A percentile compares a stretch with the other conserved stretches of the same genome.
phyloP scores from a whole-genome alignment of 2,888 invertebrate species.

The Parthenolecanium corni region DNA sequence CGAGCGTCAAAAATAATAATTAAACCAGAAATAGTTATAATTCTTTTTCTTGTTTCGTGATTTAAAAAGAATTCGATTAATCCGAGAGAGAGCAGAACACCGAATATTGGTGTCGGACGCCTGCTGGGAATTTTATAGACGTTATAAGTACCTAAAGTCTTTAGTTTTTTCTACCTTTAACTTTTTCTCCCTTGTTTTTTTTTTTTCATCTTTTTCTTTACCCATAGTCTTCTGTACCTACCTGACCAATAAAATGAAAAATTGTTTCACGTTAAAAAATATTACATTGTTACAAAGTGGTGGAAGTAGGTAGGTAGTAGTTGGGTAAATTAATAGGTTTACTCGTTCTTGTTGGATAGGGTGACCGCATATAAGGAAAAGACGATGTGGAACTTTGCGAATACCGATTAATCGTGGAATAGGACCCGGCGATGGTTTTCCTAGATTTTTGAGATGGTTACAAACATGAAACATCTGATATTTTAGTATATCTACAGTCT shows the following conservation, averaged over 20 bases:
- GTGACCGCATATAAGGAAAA: no score
- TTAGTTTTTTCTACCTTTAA: no score
- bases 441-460: background rate
- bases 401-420: background rate
- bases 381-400: background rate
- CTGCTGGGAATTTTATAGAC: constrained; percentile 20
- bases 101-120: constrained; percentile 6
- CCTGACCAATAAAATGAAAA: constrained; percentile 13
- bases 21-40: no score
- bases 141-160: no score
- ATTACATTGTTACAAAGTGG: constrained; percentile 11
- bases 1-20: no score
- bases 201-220: no score
- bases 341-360: no score
- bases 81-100: background rate
- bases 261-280: constrained; percentile 12
- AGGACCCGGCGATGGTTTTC: no score
- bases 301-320: background rate
- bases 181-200: background rate
- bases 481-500: background rate
- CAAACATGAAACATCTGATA: background rate
- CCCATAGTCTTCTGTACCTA: background rate
- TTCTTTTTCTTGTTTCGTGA: no score
- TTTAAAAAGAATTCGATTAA: no score
- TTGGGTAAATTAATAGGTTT: background rate